phyloP scores from a whole-genome alignment of 2,113 vertebrate species.

The Myotis lucifugus region DNA sequence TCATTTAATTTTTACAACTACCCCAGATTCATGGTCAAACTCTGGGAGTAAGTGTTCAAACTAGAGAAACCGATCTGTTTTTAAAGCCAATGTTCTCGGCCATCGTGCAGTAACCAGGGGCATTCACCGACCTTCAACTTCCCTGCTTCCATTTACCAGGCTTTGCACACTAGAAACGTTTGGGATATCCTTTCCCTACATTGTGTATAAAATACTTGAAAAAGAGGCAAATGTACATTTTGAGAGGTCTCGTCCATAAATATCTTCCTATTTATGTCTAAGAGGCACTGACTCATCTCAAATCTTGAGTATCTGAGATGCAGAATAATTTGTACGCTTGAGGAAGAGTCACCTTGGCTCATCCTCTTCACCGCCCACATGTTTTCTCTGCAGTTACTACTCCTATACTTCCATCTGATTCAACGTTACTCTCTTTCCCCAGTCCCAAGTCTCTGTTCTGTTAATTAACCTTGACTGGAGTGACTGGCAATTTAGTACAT shows the following conservation, averaged over 20 bases:
- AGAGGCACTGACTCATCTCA: background rate
- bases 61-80: background rate
- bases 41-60: background rate
- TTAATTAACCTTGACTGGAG: background rate
- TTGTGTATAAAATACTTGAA: background rate
- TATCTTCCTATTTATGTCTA: background rate
- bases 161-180: background rate
- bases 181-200: background rate
- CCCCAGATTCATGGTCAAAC: background rate
- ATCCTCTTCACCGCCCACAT: background rate
- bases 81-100: background rate
- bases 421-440: background rate
- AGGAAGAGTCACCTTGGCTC: background rate
- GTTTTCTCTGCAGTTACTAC: background rate
- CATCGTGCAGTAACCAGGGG: fast-evolving
- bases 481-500: background rate
- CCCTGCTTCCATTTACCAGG: background rate
- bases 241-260: background rate
- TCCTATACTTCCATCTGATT: background rate
- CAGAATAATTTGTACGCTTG: background rate
- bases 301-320: background rate
- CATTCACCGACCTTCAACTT: background rate
- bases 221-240: background rate
- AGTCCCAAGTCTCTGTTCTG: background rate
- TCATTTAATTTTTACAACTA: background rate